A percentile compares a stretch with the other conserved stretches of the same genome.
phyloP scores from a whole-genome alignment of 2,888 invertebrate species.

The Desoria tigrina region DNA sequence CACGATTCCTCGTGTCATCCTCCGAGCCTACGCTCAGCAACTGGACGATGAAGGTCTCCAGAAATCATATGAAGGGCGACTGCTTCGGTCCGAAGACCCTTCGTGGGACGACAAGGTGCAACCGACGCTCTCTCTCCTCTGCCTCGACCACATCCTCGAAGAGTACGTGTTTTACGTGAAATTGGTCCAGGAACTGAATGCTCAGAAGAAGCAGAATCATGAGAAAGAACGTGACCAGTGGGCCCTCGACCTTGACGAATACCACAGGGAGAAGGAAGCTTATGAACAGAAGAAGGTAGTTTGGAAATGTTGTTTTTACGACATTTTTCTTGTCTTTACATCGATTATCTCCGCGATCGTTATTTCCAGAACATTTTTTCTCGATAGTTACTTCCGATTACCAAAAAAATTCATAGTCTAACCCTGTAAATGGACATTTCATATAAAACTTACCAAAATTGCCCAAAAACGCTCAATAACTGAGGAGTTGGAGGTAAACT shows the following conservation, averaged over 20 bases:
- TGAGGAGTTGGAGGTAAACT: no score
- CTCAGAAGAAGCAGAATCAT: conserved; percentile 29
- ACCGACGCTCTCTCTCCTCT: conserved; percentile 36
- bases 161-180: conserved; percentile 49
- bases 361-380: no score
- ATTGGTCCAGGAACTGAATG: conserved; percentile 44
- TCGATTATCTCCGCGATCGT: no score
- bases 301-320: no score
- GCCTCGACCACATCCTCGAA: conserved; percentile 40
- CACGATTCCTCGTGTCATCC: conserved; percentile 49
- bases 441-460: no score
- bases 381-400: no score
- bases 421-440: no score
- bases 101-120: conserved; percentile 44
- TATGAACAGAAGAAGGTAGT: conserved; percentile 36
- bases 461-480: no score
- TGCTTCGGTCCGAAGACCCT: conserved; percentile 48
- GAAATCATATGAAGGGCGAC: conserved; percentile 45
- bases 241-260: conserved; percentile 39
- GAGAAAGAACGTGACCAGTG: conserved; percentile 37
- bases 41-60: conserved; percentile 40
- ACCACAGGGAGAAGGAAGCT: conserved; percentile 23
- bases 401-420: no score
- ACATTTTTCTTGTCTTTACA: no score
- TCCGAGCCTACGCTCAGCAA: conserved; percentile 47